Conservation (phyloP, 2,113 vertebrate genomes). For the Penelope pileata region DNA sequence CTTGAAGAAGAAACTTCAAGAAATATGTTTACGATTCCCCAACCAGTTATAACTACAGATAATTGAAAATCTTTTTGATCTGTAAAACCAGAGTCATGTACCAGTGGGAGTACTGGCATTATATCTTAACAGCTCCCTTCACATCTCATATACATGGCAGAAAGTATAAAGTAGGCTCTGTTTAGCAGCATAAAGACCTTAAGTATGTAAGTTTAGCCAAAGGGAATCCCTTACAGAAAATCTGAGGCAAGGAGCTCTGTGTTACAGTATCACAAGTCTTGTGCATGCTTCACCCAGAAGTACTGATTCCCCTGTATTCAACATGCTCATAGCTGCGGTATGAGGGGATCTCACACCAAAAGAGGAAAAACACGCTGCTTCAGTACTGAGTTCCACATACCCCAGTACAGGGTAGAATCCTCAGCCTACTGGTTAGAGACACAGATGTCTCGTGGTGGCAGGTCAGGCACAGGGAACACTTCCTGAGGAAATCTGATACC, state of each 20-base stretch:
- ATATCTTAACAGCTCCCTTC: not conserved
- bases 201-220: not conserved
- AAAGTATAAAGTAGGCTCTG: not conserved
- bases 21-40: not conserved
- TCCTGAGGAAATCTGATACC: not conserved
- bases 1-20: not conserved
- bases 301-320: not conserved
- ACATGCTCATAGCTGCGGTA: not conserved
- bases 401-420: not conserved
- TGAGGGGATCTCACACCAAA: slow-evolving; percentile 21
- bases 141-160: not conserved
- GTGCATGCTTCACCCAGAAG: not conserved
- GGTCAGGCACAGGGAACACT: not conserved
- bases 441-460: not conserved
- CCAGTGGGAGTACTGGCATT: not conserved
- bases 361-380: not conserved
- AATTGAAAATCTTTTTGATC: not conserved
- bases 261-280: not conserved
- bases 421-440: not conserved
- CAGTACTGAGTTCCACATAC: not conserved
- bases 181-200: not conserved
- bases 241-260: not conserved
- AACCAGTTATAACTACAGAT: not conserved
- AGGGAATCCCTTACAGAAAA: not conserved
- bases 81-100: not conserved